A percentile compares a stretch with the other conserved stretches of the same genome.
phyloP scores from a whole-genome alignment of 2,797 vertebrate species.

The Gallinago stenura region DNA sequence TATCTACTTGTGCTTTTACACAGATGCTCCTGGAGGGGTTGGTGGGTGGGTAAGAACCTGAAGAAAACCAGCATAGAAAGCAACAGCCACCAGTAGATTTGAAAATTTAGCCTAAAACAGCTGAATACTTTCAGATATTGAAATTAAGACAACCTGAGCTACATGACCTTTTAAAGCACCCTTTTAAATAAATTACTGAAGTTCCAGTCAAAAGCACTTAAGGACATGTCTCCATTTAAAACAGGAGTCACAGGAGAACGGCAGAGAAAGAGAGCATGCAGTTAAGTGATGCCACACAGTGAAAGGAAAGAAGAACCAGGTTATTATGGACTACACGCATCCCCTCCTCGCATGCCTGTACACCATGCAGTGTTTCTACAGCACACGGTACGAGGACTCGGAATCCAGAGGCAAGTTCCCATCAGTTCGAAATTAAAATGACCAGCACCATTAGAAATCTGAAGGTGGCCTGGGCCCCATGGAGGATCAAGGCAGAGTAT shows the following conservation, averaged over 20 bases:
- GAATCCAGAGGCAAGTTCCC: conserved; percentile 40
- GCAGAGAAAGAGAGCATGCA: background rate
- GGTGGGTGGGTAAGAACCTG: background rate
- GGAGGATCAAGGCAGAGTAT: conserved; percentile 35
- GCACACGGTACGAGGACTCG: background rate
- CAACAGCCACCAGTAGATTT: background rate
- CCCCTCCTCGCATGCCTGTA: background rate
- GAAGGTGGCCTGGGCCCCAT: background rate
- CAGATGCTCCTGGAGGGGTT: background rate
- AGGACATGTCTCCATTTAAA: background rate
- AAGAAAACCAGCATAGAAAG: background rate
- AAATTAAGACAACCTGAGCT: conserved; percentile 32
- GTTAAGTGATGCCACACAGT: conserved; percentile 8
- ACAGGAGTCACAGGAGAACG: background rate
- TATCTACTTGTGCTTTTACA: conserved; percentile 9
- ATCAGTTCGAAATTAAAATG: conserved; percentile 17
- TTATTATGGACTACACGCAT: background rate
- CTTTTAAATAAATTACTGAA: background rate
- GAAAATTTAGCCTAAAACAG: background rate
- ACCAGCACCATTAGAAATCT: conserved; percentile 42
- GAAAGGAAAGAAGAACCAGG: background rate
- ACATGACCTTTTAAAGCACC: conserved; percentile 43
- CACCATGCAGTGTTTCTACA: background rate
- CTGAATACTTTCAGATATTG: background rate
- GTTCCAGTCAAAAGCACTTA: conserved; percentile 49